Conservation (phyloP, 2,888 invertebrate genomes). For the Synanthedon andrenaeformis region DNA sequence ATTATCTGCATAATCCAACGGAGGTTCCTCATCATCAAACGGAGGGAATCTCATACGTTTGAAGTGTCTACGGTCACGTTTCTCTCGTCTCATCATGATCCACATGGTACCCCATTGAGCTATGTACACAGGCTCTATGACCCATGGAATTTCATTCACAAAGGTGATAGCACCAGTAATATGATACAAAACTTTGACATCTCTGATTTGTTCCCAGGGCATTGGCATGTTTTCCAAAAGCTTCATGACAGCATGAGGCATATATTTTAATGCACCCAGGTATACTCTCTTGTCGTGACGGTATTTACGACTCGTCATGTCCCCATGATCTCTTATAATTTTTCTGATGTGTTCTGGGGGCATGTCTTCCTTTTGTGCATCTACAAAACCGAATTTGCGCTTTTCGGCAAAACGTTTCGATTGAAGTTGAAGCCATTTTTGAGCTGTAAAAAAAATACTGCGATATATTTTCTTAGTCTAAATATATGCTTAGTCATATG, state of each 20-base stretch:
- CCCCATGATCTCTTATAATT: conserved; percentile 99
- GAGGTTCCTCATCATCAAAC: conserved; percentile 99
- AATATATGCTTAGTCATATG: too few species aligned
- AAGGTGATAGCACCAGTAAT: conserved; percentile 99
- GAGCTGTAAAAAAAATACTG: conserved; percentile 62
- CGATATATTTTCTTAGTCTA: too few species aligned
- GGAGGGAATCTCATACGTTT: conserved; percentile 99
- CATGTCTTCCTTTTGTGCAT: conserved; percentile 99
- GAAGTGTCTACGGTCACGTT: conserved; percentile 97
- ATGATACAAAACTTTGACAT: conserved; percentile 97
- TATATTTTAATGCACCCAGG: conserved; percentile 97
- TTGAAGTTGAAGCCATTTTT: conserved; percentile 99
- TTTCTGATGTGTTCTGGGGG: conserved; percentile 99
- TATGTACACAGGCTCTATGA: conserved; percentile 98
- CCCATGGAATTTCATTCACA: conserved; percentile 99
- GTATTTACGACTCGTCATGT: conserved; percentile 99
- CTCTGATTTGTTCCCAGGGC: conserved; percentile 99
- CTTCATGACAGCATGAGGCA: conserved; percentile 99
- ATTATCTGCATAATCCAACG: conserved; percentile 99
- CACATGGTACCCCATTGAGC: conserved; percentile 99
- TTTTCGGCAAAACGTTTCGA: conserved; percentile 99
- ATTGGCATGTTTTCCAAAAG: conserved; percentile 99
- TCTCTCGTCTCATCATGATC: conserved; percentile 99
- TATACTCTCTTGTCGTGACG: conserved; percentile 99
- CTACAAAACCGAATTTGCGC: conserved; percentile 97